A percentile compares a stretch with the other conserved stretches of the same genome.
phyloP scores from a whole-genome alignment of 2,797 vertebrate species.

The Halcyon leucocephala region DNA sequence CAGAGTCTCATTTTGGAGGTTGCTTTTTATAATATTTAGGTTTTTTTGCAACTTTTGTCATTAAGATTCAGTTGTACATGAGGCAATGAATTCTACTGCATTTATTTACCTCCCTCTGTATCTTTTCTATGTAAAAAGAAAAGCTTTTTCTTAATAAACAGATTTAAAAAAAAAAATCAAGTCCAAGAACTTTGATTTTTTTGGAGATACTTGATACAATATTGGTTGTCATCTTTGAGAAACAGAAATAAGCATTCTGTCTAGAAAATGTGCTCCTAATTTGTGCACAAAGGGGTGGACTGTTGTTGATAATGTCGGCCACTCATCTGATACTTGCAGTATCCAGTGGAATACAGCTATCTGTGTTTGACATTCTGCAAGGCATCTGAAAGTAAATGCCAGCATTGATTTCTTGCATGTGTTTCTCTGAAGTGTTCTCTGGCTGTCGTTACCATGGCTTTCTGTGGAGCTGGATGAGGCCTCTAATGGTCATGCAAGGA shows the following conservation, averaged over 20 bases:
- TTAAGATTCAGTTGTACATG: constrained; percentile 30
- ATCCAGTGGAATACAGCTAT: background rate
- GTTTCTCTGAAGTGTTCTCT: background rate
- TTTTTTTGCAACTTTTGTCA: constrained; percentile 16
- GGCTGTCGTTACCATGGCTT: background rate
- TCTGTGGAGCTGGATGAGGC: background rate
- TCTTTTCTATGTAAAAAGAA: constrained; percentile 64
- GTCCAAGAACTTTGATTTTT: constrained; percentile 31
- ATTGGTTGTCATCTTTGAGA: background rate
- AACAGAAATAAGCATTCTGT: background rate
- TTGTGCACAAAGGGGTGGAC: background rate
- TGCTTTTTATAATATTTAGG: constrained; percentile 37
- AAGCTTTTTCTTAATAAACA: constrained; percentile 63
- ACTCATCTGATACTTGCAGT: background rate
- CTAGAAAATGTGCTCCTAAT: background rate
- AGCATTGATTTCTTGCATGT: fast-evolving
- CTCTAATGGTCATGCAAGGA: background rate
- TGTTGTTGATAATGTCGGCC: background rate
- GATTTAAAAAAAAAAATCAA: background rate
- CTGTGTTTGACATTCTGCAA: background rate
- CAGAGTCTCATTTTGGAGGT: constrained; percentile 1
- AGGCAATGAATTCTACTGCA: background rate
- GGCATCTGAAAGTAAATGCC: background rate
- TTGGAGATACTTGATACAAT: background rate
- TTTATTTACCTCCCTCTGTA: constrained; percentile 46